Percentiles rank a stretch among this genome's conserved stretches.
These are phyloP conservation scores for Perca schrenkii DNA, from an alignment of 2,113 vertebrate genomes.

Conservation along the genomic window DNA sequence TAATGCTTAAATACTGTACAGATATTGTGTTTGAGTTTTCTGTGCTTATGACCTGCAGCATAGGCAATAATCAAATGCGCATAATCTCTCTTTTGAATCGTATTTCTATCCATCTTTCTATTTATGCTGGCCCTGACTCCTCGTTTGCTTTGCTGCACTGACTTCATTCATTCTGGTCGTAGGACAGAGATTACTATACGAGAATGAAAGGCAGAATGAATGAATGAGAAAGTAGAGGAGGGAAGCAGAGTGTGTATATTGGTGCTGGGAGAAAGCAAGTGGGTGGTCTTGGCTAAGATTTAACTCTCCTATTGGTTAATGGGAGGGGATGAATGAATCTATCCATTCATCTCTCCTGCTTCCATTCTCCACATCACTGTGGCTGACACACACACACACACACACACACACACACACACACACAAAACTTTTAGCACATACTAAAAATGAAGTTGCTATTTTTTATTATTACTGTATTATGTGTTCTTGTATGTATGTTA, in stretches of 20 bases:
- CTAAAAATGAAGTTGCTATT: neutral
- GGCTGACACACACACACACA: neutral
- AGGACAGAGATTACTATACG: neutral
- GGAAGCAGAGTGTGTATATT: constrained; percentile 9
- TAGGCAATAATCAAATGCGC: neutral
- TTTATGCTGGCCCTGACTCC: neutral
- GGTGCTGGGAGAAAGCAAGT: neutral
- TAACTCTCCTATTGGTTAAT: constrained; percentile 31
- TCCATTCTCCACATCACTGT: neutral
- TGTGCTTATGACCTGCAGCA: neutral
- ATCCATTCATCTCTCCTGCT: neutral
- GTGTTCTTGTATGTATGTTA: too few relatives aligned
- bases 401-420: too few relatives aligned
- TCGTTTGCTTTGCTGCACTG: constrained; percentile 1
- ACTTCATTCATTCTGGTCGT: constrained; percentile 49
- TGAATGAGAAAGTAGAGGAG: constrained; percentile 7
- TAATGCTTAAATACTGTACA: constrained; percentile 1
- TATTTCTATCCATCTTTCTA: neutral
- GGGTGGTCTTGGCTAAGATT: constrained; percentile 9
- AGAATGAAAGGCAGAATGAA: constrained; percentile 47
- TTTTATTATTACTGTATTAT: neutral
- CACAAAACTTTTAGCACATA: neutral
- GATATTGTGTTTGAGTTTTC: neutral
- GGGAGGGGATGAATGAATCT: constrained; percentile 55
- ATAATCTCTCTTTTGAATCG: neutral